Conservation (phyloP, 2,797 vertebrate species). For the Lutra lutra region DNA sequence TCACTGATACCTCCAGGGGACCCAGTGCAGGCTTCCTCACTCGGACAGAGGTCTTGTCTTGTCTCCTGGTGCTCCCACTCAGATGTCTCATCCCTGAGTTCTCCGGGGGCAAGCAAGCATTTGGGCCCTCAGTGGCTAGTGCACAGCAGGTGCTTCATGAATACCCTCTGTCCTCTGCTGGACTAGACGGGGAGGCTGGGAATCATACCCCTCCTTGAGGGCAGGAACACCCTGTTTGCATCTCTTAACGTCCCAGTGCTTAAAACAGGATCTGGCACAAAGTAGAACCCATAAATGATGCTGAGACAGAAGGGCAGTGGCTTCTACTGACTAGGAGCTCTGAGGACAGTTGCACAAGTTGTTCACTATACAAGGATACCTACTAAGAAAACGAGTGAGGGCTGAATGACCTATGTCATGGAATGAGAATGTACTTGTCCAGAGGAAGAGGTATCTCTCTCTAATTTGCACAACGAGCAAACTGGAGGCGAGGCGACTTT, state of each 20-base stretch:
- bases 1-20: not conserved
- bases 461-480: not conserved
- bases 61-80: not conserved
- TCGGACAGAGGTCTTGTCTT: not conserved
- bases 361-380: not conserved
- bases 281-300: not conserved
- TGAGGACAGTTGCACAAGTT: not conserved
- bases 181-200: not conserved
- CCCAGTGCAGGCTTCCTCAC: not conserved
- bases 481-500: not conserved
- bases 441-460: not conserved
- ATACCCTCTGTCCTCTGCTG: not conserved
- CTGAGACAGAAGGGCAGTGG: not conserved
- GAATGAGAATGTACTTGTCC: not conserved
- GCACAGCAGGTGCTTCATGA: not conserved
- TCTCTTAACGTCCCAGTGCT: not conserved
- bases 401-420: rapidly evolving
- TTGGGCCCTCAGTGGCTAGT: not conserved
- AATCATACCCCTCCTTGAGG: not conserved
- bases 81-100: not conserved
- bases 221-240: not conserved
- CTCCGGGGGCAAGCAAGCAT: not conserved
- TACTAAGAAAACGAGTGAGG: not conserved
- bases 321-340: not conserved
- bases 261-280: not conserved